These are phyloP conservation scores for Perca schrenkii DNA, from an alignment of 2,113 vertebrate species.

Conservation along the genomic window DNA sequence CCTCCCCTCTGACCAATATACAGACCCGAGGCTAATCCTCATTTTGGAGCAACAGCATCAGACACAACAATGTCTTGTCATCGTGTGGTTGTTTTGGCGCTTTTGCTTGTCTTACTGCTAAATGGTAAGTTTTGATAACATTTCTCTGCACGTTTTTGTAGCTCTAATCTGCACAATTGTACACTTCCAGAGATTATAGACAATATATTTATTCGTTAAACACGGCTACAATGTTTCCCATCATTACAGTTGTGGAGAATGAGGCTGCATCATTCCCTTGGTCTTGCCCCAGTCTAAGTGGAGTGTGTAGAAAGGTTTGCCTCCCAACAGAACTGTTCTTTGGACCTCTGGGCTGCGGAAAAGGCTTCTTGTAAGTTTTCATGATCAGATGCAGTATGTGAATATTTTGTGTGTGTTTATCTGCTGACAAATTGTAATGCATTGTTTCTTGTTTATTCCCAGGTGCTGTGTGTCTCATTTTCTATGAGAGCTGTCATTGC, in stretches of 20 bases:
- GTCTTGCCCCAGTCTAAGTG: slow-evolving; percentile 80
- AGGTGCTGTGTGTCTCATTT: slow-evolving; percentile 86
- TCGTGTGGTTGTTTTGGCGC: slow-evolving; percentile 59
- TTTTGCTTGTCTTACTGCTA: slow-evolving; percentile 74
- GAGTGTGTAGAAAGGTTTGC: slow-evolving; percentile 82
- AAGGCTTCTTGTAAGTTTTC: slow-evolving; percentile 80
- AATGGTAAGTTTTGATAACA: slow-evolving; percentile 73
- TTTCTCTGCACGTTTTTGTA: slow-evolving; percentile 18
- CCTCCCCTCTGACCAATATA: slow-evolving; percentile 67
- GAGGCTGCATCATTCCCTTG: slow-evolving; percentile 81
- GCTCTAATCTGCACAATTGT: background rate
- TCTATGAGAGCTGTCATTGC: slow-evolving; percentile 57
- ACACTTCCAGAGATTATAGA: background rate
- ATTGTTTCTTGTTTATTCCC: slow-evolving; percentile 25
- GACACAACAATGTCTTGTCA: slow-evolving; percentile 70
- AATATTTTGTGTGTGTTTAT: background rate
- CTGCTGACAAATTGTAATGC: background rate
- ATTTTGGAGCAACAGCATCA: slow-evolving; percentile 46
- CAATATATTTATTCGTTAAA: background rate
- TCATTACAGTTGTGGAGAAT: slow-evolving; percentile 72
- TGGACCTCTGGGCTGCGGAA: slow-evolving; percentile 84
- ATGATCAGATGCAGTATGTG: background rate
- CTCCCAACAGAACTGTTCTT: slow-evolving; percentile 84
- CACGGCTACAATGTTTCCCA: background rate
- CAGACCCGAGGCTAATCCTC: slow-evolving; percentile 19